These are phyloP conservation scores for Anguilla marmorata DNA, from an alignment of 2,797 vertebrate genomes.

Conservation along the genomic window DNA sequence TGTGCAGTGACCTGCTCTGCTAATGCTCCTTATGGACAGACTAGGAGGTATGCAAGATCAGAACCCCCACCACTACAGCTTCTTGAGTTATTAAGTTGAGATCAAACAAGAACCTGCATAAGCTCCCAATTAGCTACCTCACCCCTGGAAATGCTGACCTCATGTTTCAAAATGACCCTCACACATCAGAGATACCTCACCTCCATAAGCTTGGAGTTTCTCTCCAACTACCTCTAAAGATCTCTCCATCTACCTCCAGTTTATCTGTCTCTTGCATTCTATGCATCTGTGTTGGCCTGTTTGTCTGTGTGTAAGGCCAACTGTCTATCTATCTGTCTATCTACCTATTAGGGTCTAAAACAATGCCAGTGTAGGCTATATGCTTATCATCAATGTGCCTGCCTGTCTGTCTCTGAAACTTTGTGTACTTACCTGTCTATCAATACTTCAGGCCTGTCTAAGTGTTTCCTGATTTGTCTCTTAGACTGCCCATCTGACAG, in stretches of 20 bases:
- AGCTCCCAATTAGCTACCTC: background rate
- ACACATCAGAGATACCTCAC: background rate
- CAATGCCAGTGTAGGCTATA: background rate
- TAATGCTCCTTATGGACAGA: background rate
- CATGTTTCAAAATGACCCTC: background rate
- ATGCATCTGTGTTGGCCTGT: background rate
- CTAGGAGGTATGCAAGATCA: background rate
- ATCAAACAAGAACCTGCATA: background rate
- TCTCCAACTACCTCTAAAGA: background rate
- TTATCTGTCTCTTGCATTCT: background rate
- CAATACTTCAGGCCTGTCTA: background rate
- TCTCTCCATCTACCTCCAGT: background rate
- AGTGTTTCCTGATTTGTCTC: background rate
- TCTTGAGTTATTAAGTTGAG: background rate
- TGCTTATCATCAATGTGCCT: slow-evolving; percentile 6
- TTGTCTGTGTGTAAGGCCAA: background rate
- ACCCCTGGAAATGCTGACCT: background rate
- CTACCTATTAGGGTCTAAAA: background rate
- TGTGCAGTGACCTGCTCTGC: background rate
- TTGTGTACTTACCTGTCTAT: background rate
- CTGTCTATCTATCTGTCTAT: background rate
- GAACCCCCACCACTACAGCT: background rate
- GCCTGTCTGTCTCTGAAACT: background rate
- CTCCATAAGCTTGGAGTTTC: background rate
- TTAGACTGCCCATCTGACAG: background rate